Evolutionary conservation across 2,888 invertebrate genomes (phyloP).

Genomic region (Polydrusus pterygomalis): DNA sequence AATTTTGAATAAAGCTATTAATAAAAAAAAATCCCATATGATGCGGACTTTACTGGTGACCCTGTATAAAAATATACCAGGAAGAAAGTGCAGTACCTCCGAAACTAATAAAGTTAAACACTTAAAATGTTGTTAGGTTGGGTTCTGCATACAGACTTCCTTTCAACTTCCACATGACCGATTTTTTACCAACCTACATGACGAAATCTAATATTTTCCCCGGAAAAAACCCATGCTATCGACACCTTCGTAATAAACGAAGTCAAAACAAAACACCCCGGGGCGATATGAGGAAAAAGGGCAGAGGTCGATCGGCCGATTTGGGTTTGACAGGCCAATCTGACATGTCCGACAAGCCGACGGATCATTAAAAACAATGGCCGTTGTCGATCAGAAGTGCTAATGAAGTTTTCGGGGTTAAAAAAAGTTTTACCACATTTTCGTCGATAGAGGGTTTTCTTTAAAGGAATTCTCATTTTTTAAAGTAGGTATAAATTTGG

Average conservation of each 20-base stretch:
- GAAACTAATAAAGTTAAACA: no score
- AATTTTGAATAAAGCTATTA: no score
- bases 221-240: background rate
- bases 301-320: conserved; percentile 20
- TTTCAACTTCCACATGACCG: background rate
- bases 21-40: no score
- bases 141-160: background rate
- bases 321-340: conserved; percentile 34
- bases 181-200: background rate
- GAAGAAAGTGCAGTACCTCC: no score
- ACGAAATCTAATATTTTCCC: background rate
- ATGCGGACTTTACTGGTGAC: no score
- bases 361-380: conserved; percentile 28
- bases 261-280: conserved; percentile 7
- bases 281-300: background rate
- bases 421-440: background rate
- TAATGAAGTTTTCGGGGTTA: conserved; percentile 23
- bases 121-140: no score
- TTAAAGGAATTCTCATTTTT: no score
- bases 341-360: conserved; percentile 21
- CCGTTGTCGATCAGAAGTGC: conserved; percentile 20
- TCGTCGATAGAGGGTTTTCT: background rate
- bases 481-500: no score
- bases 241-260: conserved; percentile 1
- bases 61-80: no score